phyloP scores from a whole-genome alignment of 2,113 vertebrate genomes.

The Trogon melanurus region DNA sequence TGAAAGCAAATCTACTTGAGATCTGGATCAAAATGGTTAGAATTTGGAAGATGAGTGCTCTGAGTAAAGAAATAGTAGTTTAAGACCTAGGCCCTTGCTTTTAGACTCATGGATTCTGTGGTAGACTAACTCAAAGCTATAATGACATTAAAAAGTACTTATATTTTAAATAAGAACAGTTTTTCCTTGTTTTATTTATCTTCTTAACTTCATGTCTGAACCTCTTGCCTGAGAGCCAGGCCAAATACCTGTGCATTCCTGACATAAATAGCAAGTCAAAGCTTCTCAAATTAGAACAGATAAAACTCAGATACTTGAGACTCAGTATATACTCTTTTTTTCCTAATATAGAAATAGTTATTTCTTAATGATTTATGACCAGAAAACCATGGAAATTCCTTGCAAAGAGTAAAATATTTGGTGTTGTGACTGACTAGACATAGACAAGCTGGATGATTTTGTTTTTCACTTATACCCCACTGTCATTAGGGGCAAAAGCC shows the following conservation, averaged over 20 bases:
- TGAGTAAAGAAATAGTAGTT: not conserved
- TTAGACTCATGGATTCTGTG: not conserved
- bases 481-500: not conserved
- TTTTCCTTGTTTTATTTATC: not conserved
- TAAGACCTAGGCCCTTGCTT: not conserved
- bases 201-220: not conserved
- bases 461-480: not conserved
- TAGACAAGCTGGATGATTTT: not conserved
- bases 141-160: not conserved
- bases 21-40: not conserved
- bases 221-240: fast-evolving
- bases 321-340: not conserved
- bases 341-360: not conserved
- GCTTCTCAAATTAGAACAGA: not conserved
- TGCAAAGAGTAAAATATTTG: not conserved
- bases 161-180: not conserved
- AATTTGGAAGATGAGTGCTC: not conserved
- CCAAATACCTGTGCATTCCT: not conserved
- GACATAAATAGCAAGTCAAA: not conserved
- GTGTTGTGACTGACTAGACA: not conserved
- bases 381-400: not conserved
- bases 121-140: not conserved
- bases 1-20: not conserved
- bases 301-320: not conserved
- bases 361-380: not conserved